A percentile compares a stretch with the other conserved stretches of the same genome.
phyloP scores from a whole-genome alignment of 2,888 invertebrate species.

The Polyommatus iphigenia region DNA sequence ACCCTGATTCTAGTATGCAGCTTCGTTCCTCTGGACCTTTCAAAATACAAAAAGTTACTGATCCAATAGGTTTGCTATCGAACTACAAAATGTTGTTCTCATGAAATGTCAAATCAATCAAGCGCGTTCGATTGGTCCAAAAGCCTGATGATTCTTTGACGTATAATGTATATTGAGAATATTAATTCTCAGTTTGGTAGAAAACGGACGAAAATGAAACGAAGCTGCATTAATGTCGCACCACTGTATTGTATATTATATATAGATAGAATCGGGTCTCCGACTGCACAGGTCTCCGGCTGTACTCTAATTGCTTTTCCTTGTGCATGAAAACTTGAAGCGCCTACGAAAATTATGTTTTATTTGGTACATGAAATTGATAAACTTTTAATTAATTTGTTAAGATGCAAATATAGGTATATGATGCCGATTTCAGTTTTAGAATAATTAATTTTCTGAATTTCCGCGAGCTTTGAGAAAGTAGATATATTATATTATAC shows the following conservation, averaged over 20 bases:
- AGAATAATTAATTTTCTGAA: not conserved
- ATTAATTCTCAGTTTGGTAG: no score
- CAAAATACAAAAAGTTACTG: no score
- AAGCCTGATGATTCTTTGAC: no score
- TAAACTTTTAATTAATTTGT: slow-evolving; percentile 11
- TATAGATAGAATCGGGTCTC: not conserved
- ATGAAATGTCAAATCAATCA: no score
- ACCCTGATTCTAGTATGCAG: not conserved
- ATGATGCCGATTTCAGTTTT: not conserved
- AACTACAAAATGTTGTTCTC: no score
- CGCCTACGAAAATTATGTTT: not conserved
- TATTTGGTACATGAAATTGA: not conserved
- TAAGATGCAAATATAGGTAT: not conserved
- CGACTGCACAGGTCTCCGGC: slow-evolving; percentile 16
- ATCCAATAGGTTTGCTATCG: no score
- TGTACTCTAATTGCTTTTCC: slow-evolving; percentile 42
- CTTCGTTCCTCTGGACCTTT: not conserved
- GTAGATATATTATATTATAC: not conserved
- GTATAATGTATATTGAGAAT: no score
- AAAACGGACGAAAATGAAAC: not conserved
- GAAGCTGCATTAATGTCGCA: no score
- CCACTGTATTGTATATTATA: no score
- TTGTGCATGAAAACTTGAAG: slow-evolving; percentile 36
- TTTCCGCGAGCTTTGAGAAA: not conserved
- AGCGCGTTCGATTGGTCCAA: no score